A percentile compares a stretch with the other conserved stretches of the same genome.
These are phyloP conservation scores for Lepeophtheirus nordmannii DNA, from an alignment of 2,888 invertebrate genomes.

Conservation along the genomic window DNA sequence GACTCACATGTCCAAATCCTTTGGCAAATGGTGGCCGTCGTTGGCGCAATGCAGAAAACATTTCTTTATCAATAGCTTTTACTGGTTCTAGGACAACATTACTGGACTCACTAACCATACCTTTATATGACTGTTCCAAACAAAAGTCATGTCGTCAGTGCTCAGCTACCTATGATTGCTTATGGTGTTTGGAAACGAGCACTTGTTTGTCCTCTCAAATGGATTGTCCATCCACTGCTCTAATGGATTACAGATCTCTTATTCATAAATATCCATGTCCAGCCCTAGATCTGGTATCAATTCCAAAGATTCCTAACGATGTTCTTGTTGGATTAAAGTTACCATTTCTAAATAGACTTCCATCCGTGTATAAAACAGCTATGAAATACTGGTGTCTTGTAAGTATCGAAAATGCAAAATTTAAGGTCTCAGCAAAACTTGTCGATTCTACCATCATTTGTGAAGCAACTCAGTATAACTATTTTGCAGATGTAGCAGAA, in stretches of 20 bases:
- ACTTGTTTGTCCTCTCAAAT: conserved; percentile 2
- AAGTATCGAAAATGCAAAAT: conserved; percentile 72
- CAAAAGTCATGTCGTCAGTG: not conserved
- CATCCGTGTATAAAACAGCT: conserved; percentile 29
- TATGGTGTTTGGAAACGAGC: conserved; percentile 12
- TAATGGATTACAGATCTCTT: not conserved
- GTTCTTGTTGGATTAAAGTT: conserved; percentile 31
- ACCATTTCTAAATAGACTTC: conserved; percentile 31
- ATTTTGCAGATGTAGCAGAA: conserved; percentile 69
- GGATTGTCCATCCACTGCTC: not conserved
- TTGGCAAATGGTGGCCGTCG: not conserved
- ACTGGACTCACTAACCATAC: conserved; percentile 1
- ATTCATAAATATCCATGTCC: conserved; percentile 9
- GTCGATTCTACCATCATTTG: conserved; percentile 32
- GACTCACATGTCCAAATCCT: not conserved
- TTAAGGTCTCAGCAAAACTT: conserved; percentile 62
- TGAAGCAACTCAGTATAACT: conserved; percentile 48
- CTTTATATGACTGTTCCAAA: conserved; percentile 8
- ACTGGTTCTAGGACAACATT: not conserved
- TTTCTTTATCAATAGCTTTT: not conserved
- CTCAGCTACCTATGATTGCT: conserved; percentile 1
- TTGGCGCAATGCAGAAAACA: not conserved
- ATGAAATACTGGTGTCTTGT: conserved; percentile 33
- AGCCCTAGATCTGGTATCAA: conserved; percentile 25
- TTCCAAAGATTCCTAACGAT: conserved; percentile 31